These are phyloP conservation scores for Fissipunctia ypsillon DNA, from an alignment of 2,888 invertebrate species.

Conservation along the genomic window DNA sequence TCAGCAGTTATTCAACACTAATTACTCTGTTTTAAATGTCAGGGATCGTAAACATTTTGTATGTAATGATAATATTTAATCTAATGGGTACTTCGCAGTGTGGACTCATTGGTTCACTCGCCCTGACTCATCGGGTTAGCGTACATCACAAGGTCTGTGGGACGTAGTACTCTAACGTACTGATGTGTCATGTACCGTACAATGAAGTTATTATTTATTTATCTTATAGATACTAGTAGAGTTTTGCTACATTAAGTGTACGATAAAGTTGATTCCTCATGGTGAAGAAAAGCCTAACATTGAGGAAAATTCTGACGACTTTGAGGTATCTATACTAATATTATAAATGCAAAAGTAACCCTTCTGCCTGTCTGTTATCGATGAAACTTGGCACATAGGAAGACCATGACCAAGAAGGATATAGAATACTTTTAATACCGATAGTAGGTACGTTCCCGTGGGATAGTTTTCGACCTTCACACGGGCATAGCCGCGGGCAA, in stretches of 20 bases:
- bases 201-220: conserved; percentile 4
- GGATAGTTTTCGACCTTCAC: too few relatives aligned
- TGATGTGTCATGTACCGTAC: conserved; percentile 28
- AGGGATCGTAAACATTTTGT: conserved; percentile 25
- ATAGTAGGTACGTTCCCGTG: too few relatives aligned
- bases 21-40: conserved; percentile 7
- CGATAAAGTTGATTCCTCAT: background rate
- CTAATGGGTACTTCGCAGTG: conserved; percentile 3
- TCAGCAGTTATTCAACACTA: background rate
- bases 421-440: too few relatives aligned
- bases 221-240: background rate
- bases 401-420: too few relatives aligned
- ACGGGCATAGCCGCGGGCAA: too few relatives aligned
- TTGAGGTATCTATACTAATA: background rate
- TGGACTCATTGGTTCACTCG: conserved; percentile 17
- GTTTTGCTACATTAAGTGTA: background rate
- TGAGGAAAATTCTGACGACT: background rate
- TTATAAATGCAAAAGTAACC: background rate
- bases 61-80: conserved; percentile 15
- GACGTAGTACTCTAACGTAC: conserved; percentile 32
- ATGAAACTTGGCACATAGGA: background rate
- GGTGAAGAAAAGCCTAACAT: background rate
- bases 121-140: conserved; percentile 55
- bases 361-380: background rate
- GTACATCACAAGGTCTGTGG: conserved; percentile 47